phyloP scores from a whole-genome alignment of 2,797 vertebrate species.

The Tolypeutes matacus region DNA sequence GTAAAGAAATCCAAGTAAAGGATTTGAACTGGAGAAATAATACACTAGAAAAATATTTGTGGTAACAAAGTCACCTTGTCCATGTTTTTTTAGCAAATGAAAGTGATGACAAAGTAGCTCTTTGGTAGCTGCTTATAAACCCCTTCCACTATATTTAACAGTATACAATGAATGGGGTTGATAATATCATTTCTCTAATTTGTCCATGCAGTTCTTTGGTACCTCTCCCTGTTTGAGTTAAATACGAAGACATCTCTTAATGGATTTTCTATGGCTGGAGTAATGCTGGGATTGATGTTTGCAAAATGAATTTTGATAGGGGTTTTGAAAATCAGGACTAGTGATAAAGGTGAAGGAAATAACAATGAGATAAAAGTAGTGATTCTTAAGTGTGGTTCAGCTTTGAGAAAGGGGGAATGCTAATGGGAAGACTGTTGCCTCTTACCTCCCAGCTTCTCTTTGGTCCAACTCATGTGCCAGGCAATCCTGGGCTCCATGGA shows the following conservation, averaged over 20 bases:
- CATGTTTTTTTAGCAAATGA: slow-evolving; percentile 81
- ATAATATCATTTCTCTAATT: slow-evolving; percentile 84
- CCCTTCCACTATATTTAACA: slow-evolving; percentile 85
- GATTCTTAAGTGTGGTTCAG: slow-evolving; percentile 3
- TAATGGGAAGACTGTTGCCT: neutral
- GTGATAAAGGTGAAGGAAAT: slow-evolving; percentile 82
- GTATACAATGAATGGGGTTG: slow-evolving; percentile 85
- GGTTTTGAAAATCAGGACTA: slow-evolving; percentile 83
- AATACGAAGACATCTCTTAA: slow-evolving; percentile 83
- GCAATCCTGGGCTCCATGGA: neutral
- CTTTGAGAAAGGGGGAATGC: neutral
- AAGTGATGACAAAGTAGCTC: slow-evolving; percentile 84
- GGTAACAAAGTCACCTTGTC: slow-evolving; percentile 41
- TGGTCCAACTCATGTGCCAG: neutral
- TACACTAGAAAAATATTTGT: slow-evolving; percentile 65
- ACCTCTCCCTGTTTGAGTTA: slow-evolving; percentile 78
- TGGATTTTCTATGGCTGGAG: slow-evolving; percentile 85
- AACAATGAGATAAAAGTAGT: slow-evolving; percentile 46
- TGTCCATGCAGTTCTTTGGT: slow-evolving; percentile 84
- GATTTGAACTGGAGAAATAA: slow-evolving; percentile 74
- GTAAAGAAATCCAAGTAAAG: slow-evolving; percentile 61
- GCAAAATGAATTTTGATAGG: slow-evolving; percentile 84
- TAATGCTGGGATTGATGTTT: slow-evolving; percentile 85
- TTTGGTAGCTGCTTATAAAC: slow-evolving; percentile 84
- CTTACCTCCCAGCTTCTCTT: neutral